Percentiles rank a stretch among this genome's conserved stretches.
phyloP scores from a whole-genome alignment of 2,888 invertebrate species.

The Asteroscopus sphinx region DNA sequence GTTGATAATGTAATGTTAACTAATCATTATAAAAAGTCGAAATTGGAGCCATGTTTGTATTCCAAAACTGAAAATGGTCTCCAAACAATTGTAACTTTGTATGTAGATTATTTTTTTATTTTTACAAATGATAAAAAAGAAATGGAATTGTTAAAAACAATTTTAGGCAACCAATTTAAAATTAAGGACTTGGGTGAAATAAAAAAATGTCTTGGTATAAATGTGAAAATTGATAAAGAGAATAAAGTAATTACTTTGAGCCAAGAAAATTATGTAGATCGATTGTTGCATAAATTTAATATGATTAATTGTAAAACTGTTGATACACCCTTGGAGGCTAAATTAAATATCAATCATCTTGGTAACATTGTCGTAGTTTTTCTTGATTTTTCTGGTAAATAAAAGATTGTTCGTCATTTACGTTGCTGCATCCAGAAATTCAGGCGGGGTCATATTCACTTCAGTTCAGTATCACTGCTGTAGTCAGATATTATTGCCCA shows the following conservation, averaged over 20 bases:
- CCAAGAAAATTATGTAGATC: too few species aligned
- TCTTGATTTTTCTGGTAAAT: too few species aligned
- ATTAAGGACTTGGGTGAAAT: conserved; percentile 37
- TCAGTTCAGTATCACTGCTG: too few species aligned
- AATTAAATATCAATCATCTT: too few species aligned
- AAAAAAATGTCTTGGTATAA: conserved; percentile 6
- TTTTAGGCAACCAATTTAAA: conserved; percentile 23
- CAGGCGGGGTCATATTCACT: too few species aligned
- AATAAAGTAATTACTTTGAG: conserved; percentile 7
- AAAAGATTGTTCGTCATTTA: too few species aligned
- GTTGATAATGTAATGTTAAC: conserved; percentile 6
- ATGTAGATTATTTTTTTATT: too few species aligned
- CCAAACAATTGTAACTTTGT: too few species aligned
- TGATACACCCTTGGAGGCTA: conserved; percentile 46
- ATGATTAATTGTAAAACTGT: conserved; percentile 41
- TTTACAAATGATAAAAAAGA: conserved; percentile 7
- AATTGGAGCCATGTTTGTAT: conserved; percentile 11
- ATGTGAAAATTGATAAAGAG: conserved; percentile 2
- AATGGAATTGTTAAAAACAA: conserved; percentile 11
- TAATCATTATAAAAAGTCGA: conserved; percentile 9
- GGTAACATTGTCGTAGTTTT: too few species aligned
- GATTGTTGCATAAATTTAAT: conserved; percentile 26
- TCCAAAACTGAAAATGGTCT: conserved; percentile 8
- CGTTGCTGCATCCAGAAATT: too few species aligned
- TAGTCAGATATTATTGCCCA: too few species aligned